phyloP scores from a whole-genome alignment of 2,797 vertebrate species.

The Cottoperca gobio region DNA sequence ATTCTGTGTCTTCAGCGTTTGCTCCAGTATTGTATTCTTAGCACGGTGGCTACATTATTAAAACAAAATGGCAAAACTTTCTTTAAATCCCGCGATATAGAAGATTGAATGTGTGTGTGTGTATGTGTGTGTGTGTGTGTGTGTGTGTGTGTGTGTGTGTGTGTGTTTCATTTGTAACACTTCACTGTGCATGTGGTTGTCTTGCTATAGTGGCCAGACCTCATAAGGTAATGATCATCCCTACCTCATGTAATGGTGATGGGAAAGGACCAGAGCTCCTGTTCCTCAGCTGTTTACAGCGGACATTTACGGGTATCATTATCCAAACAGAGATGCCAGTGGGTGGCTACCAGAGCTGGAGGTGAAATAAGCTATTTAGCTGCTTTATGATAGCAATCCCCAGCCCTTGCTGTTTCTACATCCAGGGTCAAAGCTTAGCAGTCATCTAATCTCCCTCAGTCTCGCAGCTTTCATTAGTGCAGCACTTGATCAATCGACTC shows the following conservation, averaged over 20 bases:
- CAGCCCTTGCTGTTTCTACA: conserved; percentile 75
- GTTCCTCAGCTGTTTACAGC: conserved; percentile 73
- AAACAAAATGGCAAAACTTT: conserved; percentile 12
- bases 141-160: conserved; percentile 9
- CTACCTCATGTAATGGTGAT: conserved; percentile 55
- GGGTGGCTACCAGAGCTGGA: conserved; percentile 86
- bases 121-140: conserved; percentile 7
- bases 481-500: conserved; percentile 68
- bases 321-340: conserved; percentile 81
- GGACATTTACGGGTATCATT: conserved; percentile 77
- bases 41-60: background rate
- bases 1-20: conserved; percentile 1
- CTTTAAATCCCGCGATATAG: background rate
- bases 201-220: conserved; percentile 43
- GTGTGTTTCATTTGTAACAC: conserved; percentile 15
- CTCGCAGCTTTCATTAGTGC: conserved; percentile 78
- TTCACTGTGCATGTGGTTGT: conserved; percentile 10
- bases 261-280: conserved; percentile 37
- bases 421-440: conserved; percentile 80
- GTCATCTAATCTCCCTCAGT: conserved; percentile 72
- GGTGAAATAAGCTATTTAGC: conserved; percentile 88
- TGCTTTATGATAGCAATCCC: conserved; percentile 85
- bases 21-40: background rate
- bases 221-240: conserved; percentile 66
- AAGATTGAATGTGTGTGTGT: too few relatives aligned